Evolutionary conservation across 2,888 invertebrate genomes (phyloP), one percentile per base, ranked within the genome.

Genomic region (Kuschelorhynchus macadamiae): DNA sequence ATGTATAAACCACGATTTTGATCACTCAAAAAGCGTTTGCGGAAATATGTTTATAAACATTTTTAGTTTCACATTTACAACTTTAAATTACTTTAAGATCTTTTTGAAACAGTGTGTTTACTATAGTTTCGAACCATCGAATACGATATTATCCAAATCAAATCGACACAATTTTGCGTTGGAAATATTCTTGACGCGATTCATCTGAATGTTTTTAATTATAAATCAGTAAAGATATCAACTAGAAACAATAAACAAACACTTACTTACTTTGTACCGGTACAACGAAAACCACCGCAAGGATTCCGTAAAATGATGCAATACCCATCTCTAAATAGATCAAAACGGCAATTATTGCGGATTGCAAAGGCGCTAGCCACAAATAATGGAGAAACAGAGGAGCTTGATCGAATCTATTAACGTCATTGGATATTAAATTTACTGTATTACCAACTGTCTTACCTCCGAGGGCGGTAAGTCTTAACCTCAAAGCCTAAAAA

Each of bases 371-470:
- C 0, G 90, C 90, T 36, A 92, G 85, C 90, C 92, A 91, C 7
- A 92, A 80, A 79, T 91, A 92, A 79, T 92, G 92, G 0, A 91
- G 76, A 76, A 91, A 91, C 69, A 91, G 84, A 17, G 89, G 85
- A 7, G 88, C 88, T 75, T 90, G 83, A 79, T 93, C 92, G 78
- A 92, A 91, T 75, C 92, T 85, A 74, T 88, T 89, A 9, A 92
- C 92, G 80, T 93, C 93, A 76, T 92, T 92, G 7, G 92, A 90
- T 78, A 93, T 82, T n/a, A 92, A 83, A 81, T 92, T 92, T 5
- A 92, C 89, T 47, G 86, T 85, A 75, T 86, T 87, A 1, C 88
- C 88, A 12, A 86, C 81, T 0, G 91, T 90, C 0, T 90, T 89
- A 74, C 89, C 88, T 0, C 90, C 90, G 17, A 94, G 77, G 0